Base-by-base conservation (phyloP, 2,888 invertebrate species). In the Archips xylosteana region DNA sequence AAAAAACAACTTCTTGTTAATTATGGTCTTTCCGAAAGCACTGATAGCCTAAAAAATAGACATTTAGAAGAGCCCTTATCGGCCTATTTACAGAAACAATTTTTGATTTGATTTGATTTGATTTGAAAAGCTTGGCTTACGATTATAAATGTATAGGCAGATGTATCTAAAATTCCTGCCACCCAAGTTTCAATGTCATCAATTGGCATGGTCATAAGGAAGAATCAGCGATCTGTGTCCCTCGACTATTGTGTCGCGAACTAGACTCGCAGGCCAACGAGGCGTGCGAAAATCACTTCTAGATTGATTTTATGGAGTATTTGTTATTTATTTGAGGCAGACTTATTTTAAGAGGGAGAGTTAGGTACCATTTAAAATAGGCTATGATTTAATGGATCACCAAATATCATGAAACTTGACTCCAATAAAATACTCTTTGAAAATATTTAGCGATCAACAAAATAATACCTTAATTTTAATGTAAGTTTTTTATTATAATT, bases 181-280 rank as follows among this genome's bases (percentile, higher is more conserved):
- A 13, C 57, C 51, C 42, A 66, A 36, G 59, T 42, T 61, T 62
- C 72, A 71, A 81, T 80, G 80, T 80, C 76, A 82, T 78, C 77
- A 84, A 82, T 85, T 84, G 81, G 76, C 80, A 82, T 78, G 77
- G 77, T 79, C 79, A 87, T 87, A 83, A 88, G 87, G 88, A 89
- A 89, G 83, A 79, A 49, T 39, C 69, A 74, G 45, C 70, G 76
- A 77, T 70, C 69, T 78, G 78, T 80, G 77, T 80, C 78, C 75
- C 13, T 36, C 32, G 67, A 54, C 63, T 63, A 70, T 74, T 75
- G 75, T 76, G n/a, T 10, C 34, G 45, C 77, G 77, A 79, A 80
- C 82, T 81, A 82, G 82, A 82, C 81, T 80, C 79, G 79, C 76
- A 69, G 74, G 77, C 75, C 82, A 82, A 81, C 80, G 81, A 82